Base-by-base conservation (phyloP, 2,888 invertebrate genomes). In the Coenonympha arcania region DNA sequence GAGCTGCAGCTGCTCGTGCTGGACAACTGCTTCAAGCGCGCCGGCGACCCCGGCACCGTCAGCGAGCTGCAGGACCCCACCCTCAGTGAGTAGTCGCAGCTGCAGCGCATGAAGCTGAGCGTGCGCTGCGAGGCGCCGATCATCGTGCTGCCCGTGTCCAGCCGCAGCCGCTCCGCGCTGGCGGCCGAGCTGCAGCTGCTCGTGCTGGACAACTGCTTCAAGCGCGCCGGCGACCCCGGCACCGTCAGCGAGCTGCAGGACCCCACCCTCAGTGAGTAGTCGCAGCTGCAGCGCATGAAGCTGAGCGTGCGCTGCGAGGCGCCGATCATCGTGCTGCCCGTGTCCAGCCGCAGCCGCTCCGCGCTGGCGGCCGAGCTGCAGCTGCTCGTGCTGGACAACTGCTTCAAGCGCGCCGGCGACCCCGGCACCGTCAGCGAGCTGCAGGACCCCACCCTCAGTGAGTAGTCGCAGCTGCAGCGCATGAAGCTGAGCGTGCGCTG, bases 241-340 rank as follows among this genome's bases (percentile, higher is more conserved):
- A 88, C 88, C 20, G 86, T 88, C 56, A 88, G 88, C 71, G 71
- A 79, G 11, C 62, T 79, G 28, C 64, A 73, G n/a, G 78, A 81
- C 52, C 64, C 72, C n/a, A 57, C 66, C 18, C 61, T 66, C 45
- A 64, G 85, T 81, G 36, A 67, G 68, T 65, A 6, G n/a, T n/a
- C n/a, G n/a, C n/a, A n/a, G 63, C 91, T 61, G 88, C 90, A 66
- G 77, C 94, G 55, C 88, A 90, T 69, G 92, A 93, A 37, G 89
- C 89, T 55, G 89, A 60, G 63, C 49, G 62, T 80, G 63, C 55
- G 62, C 48, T 74, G 76, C 54, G 75, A 72, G 16, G 80, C 95
- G 9, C 96, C 97, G 0, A 91, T 95, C 2, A 93, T 98, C 58
- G 83, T 97, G 44, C 82, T 98, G 55, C 98, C 98, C 0, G 92